These are phyloP conservation scores for western clawed frog (Xenopus tropicalis) DNA, from an alignment of 2,113 vertebrate species.

Conservation along the genomic window UCB_Xtro_10.0 CM004446.2:141127001-141127500, in stretches of 20 bases:
- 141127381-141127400: conserved; percentile 59
- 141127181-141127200: conserved; percentile 21
- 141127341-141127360: conserved; percentile 56
- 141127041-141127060: too few species aligned
- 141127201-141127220: conserved; percentile 23
- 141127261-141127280: conserved; percentile 37
- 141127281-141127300: conserved; percentile 11
- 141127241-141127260: conserved; percentile 30
- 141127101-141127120: not conserved
- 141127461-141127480: not conserved
- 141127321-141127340: conserved; percentile 49
- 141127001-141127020: too few species aligned
- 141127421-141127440: conserved; percentile 58
- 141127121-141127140: conserved; percentile 24
- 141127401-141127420: conserved; percentile 63
- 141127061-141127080: too few species aligned
- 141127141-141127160: not conserved
- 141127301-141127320: conserved; percentile 25
- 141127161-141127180: not conserved
- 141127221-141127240: conserved; percentile 32
- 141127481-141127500: too few species aligned
- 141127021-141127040: too few species aligned
- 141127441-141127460: conserved; percentile 17
- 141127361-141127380: conserved; percentile 62
- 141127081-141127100: too few species aligned